Base-by-base conservation (phyloP, 2,888 invertebrate species). In the Amiota mariae region DNA sequence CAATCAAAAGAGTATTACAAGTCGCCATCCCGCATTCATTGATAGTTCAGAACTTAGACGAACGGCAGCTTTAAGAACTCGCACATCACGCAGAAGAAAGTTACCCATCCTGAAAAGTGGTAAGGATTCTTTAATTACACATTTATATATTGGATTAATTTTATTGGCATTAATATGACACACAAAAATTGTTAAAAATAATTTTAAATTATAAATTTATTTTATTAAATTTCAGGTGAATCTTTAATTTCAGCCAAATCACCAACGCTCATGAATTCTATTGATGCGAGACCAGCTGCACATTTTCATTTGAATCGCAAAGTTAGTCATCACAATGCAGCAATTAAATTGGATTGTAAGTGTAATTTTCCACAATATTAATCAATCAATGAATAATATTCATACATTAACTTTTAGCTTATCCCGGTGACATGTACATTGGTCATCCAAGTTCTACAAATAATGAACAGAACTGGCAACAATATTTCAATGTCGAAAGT, bases 401-500 rank as follows among this genome's bases (percentile, higher is more conserved):
- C 48, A n/a, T 46, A 2, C 11, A 1, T 20, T 15, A 20, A 8
- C 24, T 12, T 64, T n/a, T 24, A 88, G 88, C 82, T n/a, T 85
- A 83, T 70, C 76, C 82, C 18, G 88, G 89, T 6, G 89, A 89
- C 48, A 82, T 89, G 78, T 89, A 89, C 67, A 87, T 89, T 72
- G 89, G 88, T 1, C 81, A 86, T 74, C 81, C 85, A 2, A 81
- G 80, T 68, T 18, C 95, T 93, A 93, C 94, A 56, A 82, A 90
- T 51, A 82, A 90, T 24, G 91, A 92, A 72, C 90, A 93, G 1
- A 92, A 92, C 0, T 92, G 93, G 91, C 92, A 92, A 71, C 90
- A 92, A 20, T 91, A 93, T 77, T 94, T 94, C 73, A 91, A 91
- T 63, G 90, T 94, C 1, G 88, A 92, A 59, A 92, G 92, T 75